Evolutionary conservation across 2,888 invertebrate genomes (phyloP), one percentile per base, ranked within the genome.

Genomic region (Catocala sponsa): DNA sequence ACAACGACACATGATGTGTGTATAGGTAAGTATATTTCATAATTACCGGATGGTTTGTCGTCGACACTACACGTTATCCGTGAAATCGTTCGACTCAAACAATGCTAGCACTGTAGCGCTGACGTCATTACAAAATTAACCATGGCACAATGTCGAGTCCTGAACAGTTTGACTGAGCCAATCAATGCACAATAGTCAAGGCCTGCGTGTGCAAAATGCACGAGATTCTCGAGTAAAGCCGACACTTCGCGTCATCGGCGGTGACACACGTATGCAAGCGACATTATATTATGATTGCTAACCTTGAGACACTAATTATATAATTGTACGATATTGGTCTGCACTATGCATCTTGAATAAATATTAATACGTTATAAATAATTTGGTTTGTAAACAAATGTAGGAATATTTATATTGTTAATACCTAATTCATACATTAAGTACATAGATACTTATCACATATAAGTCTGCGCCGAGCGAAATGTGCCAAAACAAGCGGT

Each of bases 221-320:
- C 6, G 25, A 43, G 42, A 10, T 38, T 32, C 41, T 57, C 42
- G 49, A 44, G 33, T 43, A 33, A 33, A 15, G 57, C 43, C 10
- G 43, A 35, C 57, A 10, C 15, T 25, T 11, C 43, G 13, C 13
- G 55, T 13, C 9, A n/a, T 11, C n/a, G 25, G 9, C 43, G 57
- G 44, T 43, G 50, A 50, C 50, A 50, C 25, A 25, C 25, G 25
- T 44, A 13, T 46, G 2, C n/a, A 41, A 25, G 41, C 49, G 49
- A 57, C 43, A 57, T 50, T 50, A 50, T 38, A 7, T 35, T 33
- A 57, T 9, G 42, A 15, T 12, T 33, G 33, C 35, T 33, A 44
- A 44, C 57, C 57, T 50, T 50, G 57, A 57, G 50, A 50, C 57
- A 13, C 42, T 33, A 42, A 49, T 38, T 33, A 4, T 33, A 32